Evolutionary conservation across 1,140 invertebrate species (phyloP).

Genomic region (Drosophila navojoa): DNA sequence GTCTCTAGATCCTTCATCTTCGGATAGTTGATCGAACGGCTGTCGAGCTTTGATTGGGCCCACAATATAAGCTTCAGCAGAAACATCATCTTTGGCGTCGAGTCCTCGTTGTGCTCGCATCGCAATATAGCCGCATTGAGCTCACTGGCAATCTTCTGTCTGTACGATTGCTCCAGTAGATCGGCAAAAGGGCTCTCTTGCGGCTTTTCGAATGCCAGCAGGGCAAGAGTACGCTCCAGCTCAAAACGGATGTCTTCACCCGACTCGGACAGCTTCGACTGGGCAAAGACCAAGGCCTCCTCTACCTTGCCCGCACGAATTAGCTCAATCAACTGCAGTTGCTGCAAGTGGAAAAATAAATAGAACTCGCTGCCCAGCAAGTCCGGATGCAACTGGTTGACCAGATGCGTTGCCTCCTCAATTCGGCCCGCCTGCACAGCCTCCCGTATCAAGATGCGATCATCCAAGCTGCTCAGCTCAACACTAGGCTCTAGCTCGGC

Average conservation of each 20-base stretch:
- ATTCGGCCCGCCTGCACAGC: conserved; percentile 97
- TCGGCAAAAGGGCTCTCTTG: conserved; percentile 97
- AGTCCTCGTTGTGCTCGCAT: conserved; percentile 94
- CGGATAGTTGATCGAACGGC: conserved; percentile 93
- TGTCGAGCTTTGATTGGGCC: conserved; percentile 97
- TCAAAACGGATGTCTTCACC: conserved; percentile 92
- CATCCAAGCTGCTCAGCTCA: conserved; percentile 94
- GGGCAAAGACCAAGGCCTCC: conserved; percentile 97
- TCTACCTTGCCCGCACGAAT: conserved; percentile 96
- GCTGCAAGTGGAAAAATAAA: conserved; percentile 98
- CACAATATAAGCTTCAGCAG: conserved; percentile 96
- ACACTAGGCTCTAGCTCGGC: conserved; percentile 94
- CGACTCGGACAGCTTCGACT: conserved; percentile 95
- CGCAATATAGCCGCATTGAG: conserved; percentile 97
- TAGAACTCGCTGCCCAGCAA: conserved; percentile 97
- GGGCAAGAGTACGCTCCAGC: conserved; percentile 94
- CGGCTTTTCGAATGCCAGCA: conserved; percentile 98
- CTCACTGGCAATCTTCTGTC: conserved; percentile 99
- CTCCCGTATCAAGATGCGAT: conserved; percentile 96
- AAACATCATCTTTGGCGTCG: conserved; percentile 95
- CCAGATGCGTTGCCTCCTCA: conserved; percentile 95
- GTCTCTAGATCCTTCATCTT: conserved; percentile 95
- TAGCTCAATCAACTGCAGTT: conserved; percentile 97
- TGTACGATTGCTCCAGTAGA: conserved; percentile 94
- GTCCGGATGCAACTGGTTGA: conserved; percentile 97